These are phyloP conservation scores for Drosophila fuyamai DNA, from an alignment of 1,140 invertebrate genomes.

Conservation along the genomic window DNA sequence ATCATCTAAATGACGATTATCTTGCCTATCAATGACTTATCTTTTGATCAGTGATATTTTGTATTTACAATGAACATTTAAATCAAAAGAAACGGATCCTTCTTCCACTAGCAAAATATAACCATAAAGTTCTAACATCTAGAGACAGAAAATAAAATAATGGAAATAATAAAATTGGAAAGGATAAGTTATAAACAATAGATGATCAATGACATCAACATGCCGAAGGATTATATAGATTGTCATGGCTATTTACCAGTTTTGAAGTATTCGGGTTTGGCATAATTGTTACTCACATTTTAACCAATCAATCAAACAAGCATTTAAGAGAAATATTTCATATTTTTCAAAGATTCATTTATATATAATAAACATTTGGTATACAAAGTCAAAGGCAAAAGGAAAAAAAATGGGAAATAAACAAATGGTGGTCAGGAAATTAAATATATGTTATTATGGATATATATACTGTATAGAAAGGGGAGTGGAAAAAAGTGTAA, in stretches of 20 bases:
- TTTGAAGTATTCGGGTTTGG: constrained; percentile 64
- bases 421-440: constrained; percentile 49
- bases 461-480: constrained; percentile 25
- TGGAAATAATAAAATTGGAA: constrained; percentile 1
- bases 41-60: constrained; percentile 5
- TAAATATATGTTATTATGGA: constrained; percentile 42
- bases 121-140: constrained; percentile 29
- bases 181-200: constrained; percentile 12
- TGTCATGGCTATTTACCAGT: constrained; percentile 66
- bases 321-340: constrained; percentile 84
- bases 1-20: constrained; percentile 2
- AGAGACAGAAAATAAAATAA: constrained; percentile 16
- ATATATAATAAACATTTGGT: constrained; percentile 48
- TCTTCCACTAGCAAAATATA: constrained; percentile 9
- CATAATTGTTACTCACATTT: constrained; percentile 84
- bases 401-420: constrained; percentile 61
- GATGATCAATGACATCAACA: constrained; percentile 63
- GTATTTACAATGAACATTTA: constrained; percentile 29
- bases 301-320: constrained; percentile 85
- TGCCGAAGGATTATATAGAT: constrained; percentile 56
- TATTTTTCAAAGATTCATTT: constrained; percentile 70
- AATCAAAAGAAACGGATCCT: not conserved
- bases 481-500: constrained; percentile 1
- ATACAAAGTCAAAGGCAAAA: constrained; percentile 34
- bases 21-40: not conserved